Conservation (phyloP, 2,797 vertebrate genomes). For the Myotis planiceps region DNA sequence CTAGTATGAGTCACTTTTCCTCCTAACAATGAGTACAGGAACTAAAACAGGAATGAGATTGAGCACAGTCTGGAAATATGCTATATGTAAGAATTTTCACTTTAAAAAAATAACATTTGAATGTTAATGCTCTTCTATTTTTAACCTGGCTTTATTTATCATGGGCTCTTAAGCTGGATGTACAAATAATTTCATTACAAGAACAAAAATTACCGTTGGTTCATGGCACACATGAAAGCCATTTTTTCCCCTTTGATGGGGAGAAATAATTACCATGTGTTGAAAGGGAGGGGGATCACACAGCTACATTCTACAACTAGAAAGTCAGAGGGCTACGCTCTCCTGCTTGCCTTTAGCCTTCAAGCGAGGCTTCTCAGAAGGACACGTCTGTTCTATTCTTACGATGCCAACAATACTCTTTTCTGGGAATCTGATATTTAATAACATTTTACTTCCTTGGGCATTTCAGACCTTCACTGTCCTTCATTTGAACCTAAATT, state of each 20-base stretch:
- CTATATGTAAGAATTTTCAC: not conserved
- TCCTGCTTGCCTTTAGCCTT: not conserved
- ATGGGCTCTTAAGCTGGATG: not conserved
- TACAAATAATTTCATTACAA: constrained; percentile 50
- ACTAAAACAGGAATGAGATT: constrained; percentile 13
- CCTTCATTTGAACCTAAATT: constrained; percentile 7
- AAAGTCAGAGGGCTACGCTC: not conserved
- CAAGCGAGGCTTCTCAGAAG: not conserved
- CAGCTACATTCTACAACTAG: not conserved
- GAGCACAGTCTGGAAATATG: not conserved
- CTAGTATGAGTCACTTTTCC: not conserved
- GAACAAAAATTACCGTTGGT: constrained; percentile 55
- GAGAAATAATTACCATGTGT: not conserved
- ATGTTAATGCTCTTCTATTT: constrained; percentile 30
- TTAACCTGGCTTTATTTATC: constrained; percentile 51
- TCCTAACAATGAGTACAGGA: not conserved
- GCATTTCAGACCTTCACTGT: not conserved
- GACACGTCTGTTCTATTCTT: not conserved
- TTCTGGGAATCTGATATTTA: not conserved
- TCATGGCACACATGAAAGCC: constrained; percentile 10
- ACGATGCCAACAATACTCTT: not conserved
- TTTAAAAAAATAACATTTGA: not conserved
- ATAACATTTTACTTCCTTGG: not conserved
- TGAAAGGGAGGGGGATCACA: not conserved
- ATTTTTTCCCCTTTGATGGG: not conserved